Evolutionary conservation across 2,113 vertebrate genomes (phyloP).

Genomic region (Tringa solitaria): DNA sequence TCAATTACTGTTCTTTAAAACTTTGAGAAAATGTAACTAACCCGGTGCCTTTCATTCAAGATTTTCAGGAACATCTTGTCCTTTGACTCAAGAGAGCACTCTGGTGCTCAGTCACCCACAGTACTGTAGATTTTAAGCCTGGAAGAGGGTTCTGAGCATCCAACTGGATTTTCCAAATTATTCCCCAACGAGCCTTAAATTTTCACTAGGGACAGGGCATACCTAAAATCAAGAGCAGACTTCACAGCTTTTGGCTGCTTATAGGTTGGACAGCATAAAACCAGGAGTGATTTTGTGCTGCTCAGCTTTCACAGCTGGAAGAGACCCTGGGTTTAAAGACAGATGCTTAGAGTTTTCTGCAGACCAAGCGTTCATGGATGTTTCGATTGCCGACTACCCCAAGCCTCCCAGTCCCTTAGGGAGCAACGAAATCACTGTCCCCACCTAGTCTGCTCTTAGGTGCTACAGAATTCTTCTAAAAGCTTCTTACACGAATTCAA

Average conservation of each 20-base stretch:
- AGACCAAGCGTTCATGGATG: background rate
- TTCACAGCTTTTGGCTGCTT: background rate
- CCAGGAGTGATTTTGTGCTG: background rate
- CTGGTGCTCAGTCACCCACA: background rate
- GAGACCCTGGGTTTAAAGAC: background rate
- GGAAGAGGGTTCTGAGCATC: background rate
- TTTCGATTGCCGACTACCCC: background rate
- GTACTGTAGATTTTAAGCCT: background rate
- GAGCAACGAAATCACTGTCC: background rate
- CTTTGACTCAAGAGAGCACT: background rate
- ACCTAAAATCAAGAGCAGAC: background rate
- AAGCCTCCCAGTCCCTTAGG: background rate
- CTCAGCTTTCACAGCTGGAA: background rate
- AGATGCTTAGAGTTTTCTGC: background rate
- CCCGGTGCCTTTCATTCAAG: background rate
- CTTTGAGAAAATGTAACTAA: background rate
- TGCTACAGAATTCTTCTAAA: background rate
- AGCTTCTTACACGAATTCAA: background rate
- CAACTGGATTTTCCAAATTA: background rate
- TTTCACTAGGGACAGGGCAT: background rate
- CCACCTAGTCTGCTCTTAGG: background rate
- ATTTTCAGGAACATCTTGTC: background rate
- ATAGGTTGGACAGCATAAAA: rapidly evolving
- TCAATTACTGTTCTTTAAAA: background rate
- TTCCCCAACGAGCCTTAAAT: background rate